phyloP scores from a whole-genome alignment of 2,888 invertebrate genomes.

The Teleogryllus oceanicus region DNA sequence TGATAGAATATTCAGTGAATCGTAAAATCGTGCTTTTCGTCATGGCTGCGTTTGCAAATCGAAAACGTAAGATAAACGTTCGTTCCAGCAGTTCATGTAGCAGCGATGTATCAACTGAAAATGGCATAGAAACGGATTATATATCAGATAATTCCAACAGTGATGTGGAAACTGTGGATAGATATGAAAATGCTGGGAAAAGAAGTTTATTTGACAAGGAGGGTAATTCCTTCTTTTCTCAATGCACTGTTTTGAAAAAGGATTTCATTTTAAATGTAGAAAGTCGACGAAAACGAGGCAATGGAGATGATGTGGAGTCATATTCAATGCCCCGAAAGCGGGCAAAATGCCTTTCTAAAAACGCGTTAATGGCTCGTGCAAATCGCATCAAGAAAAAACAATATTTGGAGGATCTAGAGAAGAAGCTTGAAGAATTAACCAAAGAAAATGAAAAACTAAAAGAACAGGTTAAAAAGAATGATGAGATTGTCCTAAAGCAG shows the following conservation, averaged over 20 bases:
- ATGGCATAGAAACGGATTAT: not conserved
- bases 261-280: not conserved
- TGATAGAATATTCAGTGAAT: no score
- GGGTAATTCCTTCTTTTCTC: not conserved
- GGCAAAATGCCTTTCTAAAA: constrained; percentile 52
- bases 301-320: not conserved
- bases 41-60: not conserved
- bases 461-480: constrained; percentile 51
- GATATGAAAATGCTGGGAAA: no score
- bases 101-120: not conserved
- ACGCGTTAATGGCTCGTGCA: constrained; percentile 60
- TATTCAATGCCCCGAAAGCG: not conserved
- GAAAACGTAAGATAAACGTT: not conserved
- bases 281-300: not conserved
- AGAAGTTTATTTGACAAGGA: no score
- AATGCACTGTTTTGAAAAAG: not conserved
- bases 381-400: constrained; percentile 61
- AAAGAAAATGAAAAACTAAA: constrained; percentile 51
- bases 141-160: not conserved
- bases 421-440: constrained; percentile 49
- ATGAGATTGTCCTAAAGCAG: constrained; percentile 50
- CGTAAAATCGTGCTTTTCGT: not conserved
- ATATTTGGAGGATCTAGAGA: constrained; percentile 56
- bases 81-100: not conserved
- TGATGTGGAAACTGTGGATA: not conserved